Base-by-base conservation (phyloP, 2,797 vertebrate genomes). In the Rhinogobio ventralis region DNA sequence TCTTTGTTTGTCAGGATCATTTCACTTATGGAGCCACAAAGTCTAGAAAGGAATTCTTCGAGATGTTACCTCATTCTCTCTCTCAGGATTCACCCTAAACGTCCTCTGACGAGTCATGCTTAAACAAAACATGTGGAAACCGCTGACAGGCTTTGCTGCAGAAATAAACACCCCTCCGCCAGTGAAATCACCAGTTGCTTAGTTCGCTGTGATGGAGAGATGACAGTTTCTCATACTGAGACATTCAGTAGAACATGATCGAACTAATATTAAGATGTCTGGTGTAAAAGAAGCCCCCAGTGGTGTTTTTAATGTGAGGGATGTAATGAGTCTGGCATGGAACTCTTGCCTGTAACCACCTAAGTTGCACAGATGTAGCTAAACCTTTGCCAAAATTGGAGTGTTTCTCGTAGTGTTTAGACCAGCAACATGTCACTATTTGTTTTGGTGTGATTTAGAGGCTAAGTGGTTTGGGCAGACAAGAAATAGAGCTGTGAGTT, bases 381-480 rank as follows among this genome's bases (percentile, higher is more conserved):
- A 83, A 87, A 77, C n/a, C n/a, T 75, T 55, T 82, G 81, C 69
- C 33, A 84, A 55, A 5, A 25, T 75, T 4, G 10, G 66, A 79
- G 68, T 57, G 80, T 75, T 83, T 73, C 55, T 73, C 36, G 28
- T 57, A 17, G 76, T 87, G 81, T 87, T 88, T 87, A 87, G 72
- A 89, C 68, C 82, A 87, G 79, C 62, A 64, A 81, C 77, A 87
- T 86, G 68, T 84, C 81, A 86, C 69, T 82, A 85, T 87, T 86
- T 87, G 79, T 87, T 86, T 85, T 87, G 66, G 79, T 85, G 67
- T 88, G 76, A 86, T 82, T 68, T 84, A 86, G 39, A 85, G 79
- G 73, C 81, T 85, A 83, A 87, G 75, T 87, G 66, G 75, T 86
- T 66, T 51, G 76, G 76, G 71, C 66, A 88, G 85, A 83, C 75